These are phyloP conservation scores for Gallinago nigripennis DNA, from an alignment of 2,797 vertebrate species.

Conservation along the genomic window DNA sequence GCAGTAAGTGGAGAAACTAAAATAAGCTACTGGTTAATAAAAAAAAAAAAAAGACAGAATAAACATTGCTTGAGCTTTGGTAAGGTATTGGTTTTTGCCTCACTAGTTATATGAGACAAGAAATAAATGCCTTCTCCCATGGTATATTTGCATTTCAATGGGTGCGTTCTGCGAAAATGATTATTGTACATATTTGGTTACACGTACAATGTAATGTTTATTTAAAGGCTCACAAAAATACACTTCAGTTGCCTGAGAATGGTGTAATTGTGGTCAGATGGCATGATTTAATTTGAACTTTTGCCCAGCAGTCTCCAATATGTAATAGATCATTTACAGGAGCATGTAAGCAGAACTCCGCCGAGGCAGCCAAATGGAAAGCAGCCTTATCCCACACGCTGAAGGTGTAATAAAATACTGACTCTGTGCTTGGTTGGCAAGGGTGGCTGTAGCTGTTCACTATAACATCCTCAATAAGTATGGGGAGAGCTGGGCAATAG, in stretches of 20 bases:
- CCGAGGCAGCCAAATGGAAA: slow-evolving; percentile 46
- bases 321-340: slow-evolving; percentile 51
- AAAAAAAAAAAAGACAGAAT: not conserved
- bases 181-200: slow-evolving; percentile 3
- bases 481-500: slow-evolving; percentile 17
- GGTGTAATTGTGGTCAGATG: slow-evolving; percentile 60
- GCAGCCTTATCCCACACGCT: slow-evolving; percentile 26
- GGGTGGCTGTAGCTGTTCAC: slow-evolving; percentile 11
- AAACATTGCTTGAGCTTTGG: not conserved
- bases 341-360: slow-evolving; percentile 32
- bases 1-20: not conserved
- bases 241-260: slow-evolving; percentile 13
- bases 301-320: slow-evolving; percentile 45
- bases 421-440: slow-evolving; percentile 22
- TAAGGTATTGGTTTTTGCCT: not conserved
- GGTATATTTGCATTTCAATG: not conserved
- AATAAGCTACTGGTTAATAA: not conserved
- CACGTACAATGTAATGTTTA: not conserved
- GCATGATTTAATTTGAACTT: slow-evolving; percentile 19
- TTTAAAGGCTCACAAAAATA: slow-evolving; percentile 21
- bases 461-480: not conserved
- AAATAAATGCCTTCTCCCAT: not conserved
- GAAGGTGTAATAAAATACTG: slow-evolving; percentile 37
- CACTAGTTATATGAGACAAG: not conserved
- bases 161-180: not conserved